A percentile compares a stretch with the other conserved stretches of the same genome.
phyloP scores from a whole-genome alignment of 2,113 vertebrate genomes.

The Bungarus multicinctus region DNA sequence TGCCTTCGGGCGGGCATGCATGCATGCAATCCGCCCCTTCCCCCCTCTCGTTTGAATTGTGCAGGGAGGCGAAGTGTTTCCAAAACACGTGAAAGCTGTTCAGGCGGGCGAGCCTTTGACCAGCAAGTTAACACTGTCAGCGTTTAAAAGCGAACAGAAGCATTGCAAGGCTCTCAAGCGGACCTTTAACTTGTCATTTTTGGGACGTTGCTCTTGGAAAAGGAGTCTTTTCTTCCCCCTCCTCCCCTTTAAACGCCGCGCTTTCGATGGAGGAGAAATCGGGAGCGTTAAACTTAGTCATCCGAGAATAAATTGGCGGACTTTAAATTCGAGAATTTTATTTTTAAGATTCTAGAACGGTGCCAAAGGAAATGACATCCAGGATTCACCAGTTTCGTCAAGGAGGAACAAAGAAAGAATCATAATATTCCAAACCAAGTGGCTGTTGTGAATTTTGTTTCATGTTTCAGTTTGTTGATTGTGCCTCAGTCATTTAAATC shows the following conservation, averaged over 20 bases:
- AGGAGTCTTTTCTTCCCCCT: not conserved
- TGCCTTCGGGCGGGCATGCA: slow-evolving; percentile 5
- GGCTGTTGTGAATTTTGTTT: not conserved
- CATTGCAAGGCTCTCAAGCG: not conserved
- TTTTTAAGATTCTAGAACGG: not conserved
- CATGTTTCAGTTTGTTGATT: not conserved
- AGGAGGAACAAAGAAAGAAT: not conserved
- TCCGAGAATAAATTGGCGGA: not conserved
- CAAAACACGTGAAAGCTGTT: not conserved
- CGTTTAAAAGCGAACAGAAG: not conserved
- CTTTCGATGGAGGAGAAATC: not conserved
- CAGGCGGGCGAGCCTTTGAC: not conserved
- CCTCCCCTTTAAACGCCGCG: not conserved
- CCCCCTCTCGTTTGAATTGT: not conserved
- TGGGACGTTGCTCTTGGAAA: not conserved
- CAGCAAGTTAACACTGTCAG: not conserved
- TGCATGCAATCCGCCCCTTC: not conserved
- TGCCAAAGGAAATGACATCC: not conserved
- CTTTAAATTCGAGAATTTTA: not conserved
- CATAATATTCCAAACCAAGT: not conserved
- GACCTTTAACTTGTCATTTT: not conserved
- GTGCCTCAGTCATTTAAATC: not conserved
- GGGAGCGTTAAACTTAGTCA: not conserved
- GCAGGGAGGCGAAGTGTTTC: not conserved
- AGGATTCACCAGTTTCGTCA: not conserved